Conservation (phyloP, 2,888 invertebrate species). For the Muschampia plurimacula region DNA sequence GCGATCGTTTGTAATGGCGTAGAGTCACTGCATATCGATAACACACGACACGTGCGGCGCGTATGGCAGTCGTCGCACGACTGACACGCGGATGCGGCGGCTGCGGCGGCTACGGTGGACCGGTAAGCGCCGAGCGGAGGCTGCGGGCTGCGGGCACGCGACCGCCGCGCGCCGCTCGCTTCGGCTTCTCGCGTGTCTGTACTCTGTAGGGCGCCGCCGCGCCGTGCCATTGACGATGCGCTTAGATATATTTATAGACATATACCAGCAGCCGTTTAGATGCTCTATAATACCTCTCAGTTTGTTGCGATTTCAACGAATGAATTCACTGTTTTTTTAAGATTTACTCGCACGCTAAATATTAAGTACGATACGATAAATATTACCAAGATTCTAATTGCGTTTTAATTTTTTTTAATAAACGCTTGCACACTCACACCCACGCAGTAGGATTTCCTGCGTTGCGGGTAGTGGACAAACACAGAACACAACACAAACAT, state of each 20-base stretch:
- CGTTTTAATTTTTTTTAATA: too few relatives aligned
- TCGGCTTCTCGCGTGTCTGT: conserved; percentile 65
- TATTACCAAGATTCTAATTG: too few relatives aligned
- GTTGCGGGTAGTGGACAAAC: too few relatives aligned
- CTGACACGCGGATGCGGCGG: conserved; percentile 59
- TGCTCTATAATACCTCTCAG: too few relatives aligned
- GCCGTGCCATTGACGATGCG: conserved; percentile 20
- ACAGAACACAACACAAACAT: too few relatives aligned
- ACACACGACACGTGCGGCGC: conserved; percentile 54
- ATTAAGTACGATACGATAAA: too few relatives aligned
- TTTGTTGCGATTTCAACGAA: too few relatives aligned
- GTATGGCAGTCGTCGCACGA: conserved; percentile 71
- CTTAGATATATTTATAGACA: conserved; percentile 1
- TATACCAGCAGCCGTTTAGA: background rate
- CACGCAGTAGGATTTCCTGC: too few relatives aligned
- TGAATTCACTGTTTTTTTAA: too few relatives aligned
- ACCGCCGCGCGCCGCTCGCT: conserved; percentile 66
- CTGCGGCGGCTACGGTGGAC: conserved; percentile 6
- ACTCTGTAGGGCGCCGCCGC: conserved; percentile 14
- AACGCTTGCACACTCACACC: too few relatives aligned
- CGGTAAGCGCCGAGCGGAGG: conserved; percentile 42
- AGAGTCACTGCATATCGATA: conserved; percentile 46
- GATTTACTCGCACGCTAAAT: too few relatives aligned
- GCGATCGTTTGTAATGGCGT: conserved; percentile 39
- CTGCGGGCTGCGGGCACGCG: conserved; percentile 71